These are phyloP conservation scores for Haemorhous mexicanus DNA, from an alignment of 2,113 vertebrate genomes.

Conservation along the genomic window DNA sequence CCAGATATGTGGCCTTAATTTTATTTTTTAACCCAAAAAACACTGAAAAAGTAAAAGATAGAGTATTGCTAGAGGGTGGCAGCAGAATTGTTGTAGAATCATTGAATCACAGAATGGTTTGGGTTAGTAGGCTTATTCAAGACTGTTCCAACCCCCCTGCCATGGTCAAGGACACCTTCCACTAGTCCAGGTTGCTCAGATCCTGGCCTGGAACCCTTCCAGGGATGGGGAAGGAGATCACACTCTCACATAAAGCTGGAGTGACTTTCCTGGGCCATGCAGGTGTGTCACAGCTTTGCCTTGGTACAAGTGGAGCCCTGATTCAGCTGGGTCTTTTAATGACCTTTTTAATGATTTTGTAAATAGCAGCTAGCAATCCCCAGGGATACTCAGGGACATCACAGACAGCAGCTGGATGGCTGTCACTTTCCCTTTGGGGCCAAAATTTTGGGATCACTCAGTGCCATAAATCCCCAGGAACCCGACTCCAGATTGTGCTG, in stretches of 20 bases:
- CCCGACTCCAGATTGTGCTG: rapidly evolving
- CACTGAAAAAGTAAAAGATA: rapidly evolving
- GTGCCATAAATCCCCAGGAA: neutral
- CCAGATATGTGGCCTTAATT: neutral
- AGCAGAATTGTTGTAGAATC: neutral
- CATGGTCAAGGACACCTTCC: neutral
- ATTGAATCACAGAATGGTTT: neutral
- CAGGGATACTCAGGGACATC: neutral
- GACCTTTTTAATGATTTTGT: neutral
- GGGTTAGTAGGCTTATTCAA: neutral
- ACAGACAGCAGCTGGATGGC: neutral
- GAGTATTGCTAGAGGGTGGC: neutral
- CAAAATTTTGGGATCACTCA: neutral
- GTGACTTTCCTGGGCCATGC: rapidly evolving
- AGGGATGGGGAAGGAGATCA: neutral
- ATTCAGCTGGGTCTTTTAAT: neutral
- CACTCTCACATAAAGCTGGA: neutral
- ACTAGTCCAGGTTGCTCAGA: neutral
- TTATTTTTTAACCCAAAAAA: neutral
- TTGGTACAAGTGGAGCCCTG: neutral
- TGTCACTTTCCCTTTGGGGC: neutral
- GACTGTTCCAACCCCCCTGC: neutral
- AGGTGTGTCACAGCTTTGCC: neutral
- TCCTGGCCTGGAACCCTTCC: neutral
- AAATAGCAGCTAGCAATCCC: neutral